phyloP scores from a whole-genome alignment of 2,113 vertebrate genomes.

The Aspiorhynchus laticeps region DNA sequence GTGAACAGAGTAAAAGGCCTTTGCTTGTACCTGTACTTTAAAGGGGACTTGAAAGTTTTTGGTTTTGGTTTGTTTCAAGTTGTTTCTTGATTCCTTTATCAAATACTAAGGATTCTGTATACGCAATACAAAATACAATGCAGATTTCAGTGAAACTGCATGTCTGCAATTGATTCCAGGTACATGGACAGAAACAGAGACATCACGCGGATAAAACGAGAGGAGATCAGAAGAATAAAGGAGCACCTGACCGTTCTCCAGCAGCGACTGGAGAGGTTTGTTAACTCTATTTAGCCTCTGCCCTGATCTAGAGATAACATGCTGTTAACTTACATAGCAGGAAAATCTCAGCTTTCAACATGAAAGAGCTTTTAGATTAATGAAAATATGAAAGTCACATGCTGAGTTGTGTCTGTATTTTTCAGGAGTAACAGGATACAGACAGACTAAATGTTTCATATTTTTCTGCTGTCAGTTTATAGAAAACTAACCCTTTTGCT shows the following conservation, averaged over 20 bases:
- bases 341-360: not conserved
- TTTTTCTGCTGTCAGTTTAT: not conserved
- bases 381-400: not conserved
- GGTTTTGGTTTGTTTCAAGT: not conserved
- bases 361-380: not conserved
- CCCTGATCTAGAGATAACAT: not conserved
- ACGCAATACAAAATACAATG: not conserved
- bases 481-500: not conserved
- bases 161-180: constrained; percentile 69
- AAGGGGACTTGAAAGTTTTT: no score
- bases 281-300: not conserved
- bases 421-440: not conserved
- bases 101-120: not conserved
- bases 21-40: no score
- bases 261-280: constrained; percentile 94
- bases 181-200: constrained; percentile 99
- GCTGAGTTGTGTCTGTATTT: not conserved
- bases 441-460: not conserved
- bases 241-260: constrained; percentile 95
- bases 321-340: not conserved
- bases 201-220: constrained; percentile 94
- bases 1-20: no score
- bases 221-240: constrained; percentile 96
- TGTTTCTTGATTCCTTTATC: not conserved
- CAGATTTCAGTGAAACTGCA: not conserved